Conservation (phyloP, 2,888 invertebrate genomes). For the Lacanobia oleracea region DNA sequence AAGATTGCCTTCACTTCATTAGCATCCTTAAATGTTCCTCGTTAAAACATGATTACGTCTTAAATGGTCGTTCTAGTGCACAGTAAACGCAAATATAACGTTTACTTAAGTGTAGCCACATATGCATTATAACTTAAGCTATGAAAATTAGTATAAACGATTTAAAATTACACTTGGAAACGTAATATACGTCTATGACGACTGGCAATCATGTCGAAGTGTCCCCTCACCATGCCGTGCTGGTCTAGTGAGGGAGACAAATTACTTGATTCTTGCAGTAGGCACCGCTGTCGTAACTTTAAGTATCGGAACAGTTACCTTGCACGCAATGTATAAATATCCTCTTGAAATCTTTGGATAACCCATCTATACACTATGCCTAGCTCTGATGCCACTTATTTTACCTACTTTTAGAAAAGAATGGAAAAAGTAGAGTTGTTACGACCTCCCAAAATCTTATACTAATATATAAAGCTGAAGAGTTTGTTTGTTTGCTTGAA, state of each 20-base stretch:
- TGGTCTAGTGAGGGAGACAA: constrained; percentile 20
- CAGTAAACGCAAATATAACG: constrained; percentile 1
- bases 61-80: background rate
- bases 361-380: background rate
- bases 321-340: constrained; percentile 4
- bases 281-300: background rate
- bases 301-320: background rate
- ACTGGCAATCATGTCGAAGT: constrained; percentile 20
- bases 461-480: too few species aligned
- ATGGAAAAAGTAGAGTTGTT: background rate
- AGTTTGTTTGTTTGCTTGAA: too few species aligned
- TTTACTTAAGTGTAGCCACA: background rate
- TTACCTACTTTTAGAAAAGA: background rate
- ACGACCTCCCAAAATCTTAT: background rate
- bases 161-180: constrained; percentile 29
- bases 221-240: constrained; percentile 17
- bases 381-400: background rate
- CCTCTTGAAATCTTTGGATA: background rate
- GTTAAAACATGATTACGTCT: background rate
- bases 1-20: background rate
- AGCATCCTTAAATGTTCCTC: background rate
- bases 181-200: constrained; percentile 37
- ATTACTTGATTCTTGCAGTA: constrained; percentile 25
- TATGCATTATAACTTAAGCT: constrained; percentile 13
- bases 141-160: constrained; percentile 39